Evolutionary conservation across 2,888 invertebrate species (phyloP).

Genomic region (Idaea dimidiata): DNA sequence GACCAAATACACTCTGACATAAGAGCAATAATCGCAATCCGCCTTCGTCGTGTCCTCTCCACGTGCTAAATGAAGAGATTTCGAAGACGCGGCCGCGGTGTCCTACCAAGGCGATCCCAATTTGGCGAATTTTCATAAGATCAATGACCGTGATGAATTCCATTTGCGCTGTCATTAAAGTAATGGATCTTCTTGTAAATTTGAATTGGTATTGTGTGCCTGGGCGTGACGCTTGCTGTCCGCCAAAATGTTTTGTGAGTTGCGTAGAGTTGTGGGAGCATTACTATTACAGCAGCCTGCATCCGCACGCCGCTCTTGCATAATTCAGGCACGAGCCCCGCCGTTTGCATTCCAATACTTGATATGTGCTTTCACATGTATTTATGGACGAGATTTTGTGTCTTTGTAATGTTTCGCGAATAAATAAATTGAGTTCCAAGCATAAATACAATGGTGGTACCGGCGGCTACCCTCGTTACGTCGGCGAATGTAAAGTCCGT

Average conservation of each 20-base stretch:
- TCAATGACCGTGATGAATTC: conserved; percentile 56
- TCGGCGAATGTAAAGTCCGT: conserved; percentile 76
- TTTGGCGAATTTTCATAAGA: conserved; percentile 55
- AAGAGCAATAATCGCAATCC: conserved; percentile 63
- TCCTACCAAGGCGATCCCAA: conserved; percentile 35
- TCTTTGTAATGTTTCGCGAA: conserved; percentile 79
- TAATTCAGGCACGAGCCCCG: conserved; percentile 77
- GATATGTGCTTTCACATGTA: conserved; percentile 81
- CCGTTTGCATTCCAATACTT: conserved; percentile 80
- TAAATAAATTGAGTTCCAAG: conserved; percentile 78
- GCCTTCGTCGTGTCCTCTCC: conserved; percentile 52
- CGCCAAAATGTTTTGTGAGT: conserved; percentile 64
- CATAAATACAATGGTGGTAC: conserved; percentile 78
- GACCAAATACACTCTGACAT: conserved; percentile 59
- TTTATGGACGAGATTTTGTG: conserved; percentile 81
- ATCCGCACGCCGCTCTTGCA: conserved; percentile 68
- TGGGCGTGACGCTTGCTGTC: conserved; percentile 32
- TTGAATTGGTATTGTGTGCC: conserved; percentile 23
- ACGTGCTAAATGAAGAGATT: conserved; percentile 66
- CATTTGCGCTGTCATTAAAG: conserved; percentile 58
- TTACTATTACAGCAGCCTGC: conserved; percentile 64
- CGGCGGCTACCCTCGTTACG: conserved; percentile 77
- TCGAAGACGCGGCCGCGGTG: conserved; percentile 28
- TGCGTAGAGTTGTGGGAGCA: conserved; percentile 59
- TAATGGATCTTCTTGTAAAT: conserved; percentile 51